A percentile compares a stretch with the other conserved stretches of the same genome.
These are phyloP conservation scores for Mesaphorura yosii DNA, from an alignment of 1,140 invertebrate genomes.

Conservation along the genomic window DNA sequence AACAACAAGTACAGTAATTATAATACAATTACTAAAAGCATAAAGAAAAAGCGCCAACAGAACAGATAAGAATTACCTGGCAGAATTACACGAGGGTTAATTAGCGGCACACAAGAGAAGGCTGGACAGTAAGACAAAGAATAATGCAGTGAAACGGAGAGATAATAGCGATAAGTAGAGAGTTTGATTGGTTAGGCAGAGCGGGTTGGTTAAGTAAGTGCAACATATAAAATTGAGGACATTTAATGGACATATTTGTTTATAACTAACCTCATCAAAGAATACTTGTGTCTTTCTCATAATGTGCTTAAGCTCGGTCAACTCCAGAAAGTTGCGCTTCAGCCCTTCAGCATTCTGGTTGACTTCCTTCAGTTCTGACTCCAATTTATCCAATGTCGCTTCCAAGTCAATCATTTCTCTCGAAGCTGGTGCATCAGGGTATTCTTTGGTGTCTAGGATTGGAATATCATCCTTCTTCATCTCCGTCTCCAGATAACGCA, in stretches of 20 bases:
- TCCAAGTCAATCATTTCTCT: slow-evolving; percentile 93
- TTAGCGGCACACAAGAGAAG: no score
- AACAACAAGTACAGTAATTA: no score
- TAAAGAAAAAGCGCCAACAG: no score
- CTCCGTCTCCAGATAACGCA: slow-evolving; percentile 88
- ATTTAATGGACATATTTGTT: not conserved
- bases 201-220: not conserved
- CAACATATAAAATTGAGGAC: not conserved
- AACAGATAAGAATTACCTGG: no score
- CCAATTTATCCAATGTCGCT: slow-evolving; percentile 83
- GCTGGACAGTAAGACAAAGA: no score
- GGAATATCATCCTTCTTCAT: slow-evolving; percentile 84
- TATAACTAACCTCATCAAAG: slow-evolving; percentile 63
- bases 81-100: no score
- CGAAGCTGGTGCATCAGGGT: slow-evolving; percentile 82
- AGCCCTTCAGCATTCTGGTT: slow-evolving; percentile 86
- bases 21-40: no score
- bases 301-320: slow-evolving; percentile 85
- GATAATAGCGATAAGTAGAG: no score
- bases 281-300: slow-evolving; percentile 86
- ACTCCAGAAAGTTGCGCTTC: slow-evolving; percentile 84
- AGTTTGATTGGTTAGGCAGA: not conserved
- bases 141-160: no score
- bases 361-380: slow-evolving; percentile 81
- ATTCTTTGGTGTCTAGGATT: slow-evolving; percentile 64